phyloP scores from a whole-genome alignment of 1,140 invertebrate species.

The Ruditapes philippinarum region DNA sequence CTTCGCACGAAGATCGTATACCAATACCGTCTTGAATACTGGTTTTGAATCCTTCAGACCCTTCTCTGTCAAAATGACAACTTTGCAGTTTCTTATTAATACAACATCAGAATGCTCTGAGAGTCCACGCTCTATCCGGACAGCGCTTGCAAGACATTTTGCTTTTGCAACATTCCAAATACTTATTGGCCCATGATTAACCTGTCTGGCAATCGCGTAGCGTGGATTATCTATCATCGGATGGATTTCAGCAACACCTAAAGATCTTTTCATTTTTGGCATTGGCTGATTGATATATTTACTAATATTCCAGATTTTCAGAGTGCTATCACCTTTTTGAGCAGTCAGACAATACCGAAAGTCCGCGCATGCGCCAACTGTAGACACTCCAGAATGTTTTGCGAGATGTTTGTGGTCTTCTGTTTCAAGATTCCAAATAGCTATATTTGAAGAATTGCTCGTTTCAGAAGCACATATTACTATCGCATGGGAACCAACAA shows the following conservation, averaged over 20 bases:
- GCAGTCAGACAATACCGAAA: constrained; percentile 83
- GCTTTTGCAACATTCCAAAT: constrained; percentile 85
- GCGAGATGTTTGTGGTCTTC: constrained; percentile 86
- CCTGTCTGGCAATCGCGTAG: constrained; percentile 82
- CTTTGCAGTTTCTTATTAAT: constrained; percentile 79
- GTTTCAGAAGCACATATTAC: constrained; percentile 77
- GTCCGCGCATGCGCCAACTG: constrained; percentile 80
- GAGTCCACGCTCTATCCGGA: constrained; percentile 81
- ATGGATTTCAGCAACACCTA: constrained; percentile 81
- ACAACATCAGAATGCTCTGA: constrained; percentile 82
- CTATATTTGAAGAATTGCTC: constrained; percentile 82
- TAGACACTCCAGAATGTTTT: constrained; percentile 79
- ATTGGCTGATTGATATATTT: constrained; percentile 79
- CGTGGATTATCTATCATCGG: constrained; percentile 82
- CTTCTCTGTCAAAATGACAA: constrained; percentile 83
- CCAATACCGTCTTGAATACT: constrained; percentile 83
- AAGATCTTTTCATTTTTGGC: constrained; percentile 79
- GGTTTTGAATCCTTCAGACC: constrained; percentile 81
- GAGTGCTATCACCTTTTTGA: constrained; percentile 76
- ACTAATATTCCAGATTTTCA: constrained; percentile 84
- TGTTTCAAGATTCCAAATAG: constrained; percentile 86
- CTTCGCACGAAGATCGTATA: constrained; percentile 83
- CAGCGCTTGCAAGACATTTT: constrained; percentile 78
- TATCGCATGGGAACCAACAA: constrained; percentile 82
- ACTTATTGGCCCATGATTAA: constrained; percentile 83